These are phyloP conservation scores for Dromaius novaehollandiae DNA, from an alignment of 2,113 vertebrate genomes.

Conservation along the genomic window DNA sequence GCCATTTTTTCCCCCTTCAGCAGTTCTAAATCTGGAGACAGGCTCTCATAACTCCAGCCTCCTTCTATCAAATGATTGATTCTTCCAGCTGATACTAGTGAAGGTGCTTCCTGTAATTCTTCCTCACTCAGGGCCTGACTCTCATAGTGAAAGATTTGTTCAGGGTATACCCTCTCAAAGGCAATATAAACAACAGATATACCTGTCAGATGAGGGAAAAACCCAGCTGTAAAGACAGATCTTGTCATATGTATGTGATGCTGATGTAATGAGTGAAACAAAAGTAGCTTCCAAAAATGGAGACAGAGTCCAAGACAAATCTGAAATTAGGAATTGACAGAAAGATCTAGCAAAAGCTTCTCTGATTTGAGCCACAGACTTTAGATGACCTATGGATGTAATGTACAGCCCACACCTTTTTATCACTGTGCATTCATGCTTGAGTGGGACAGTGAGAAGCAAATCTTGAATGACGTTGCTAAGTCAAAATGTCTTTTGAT, in stretches of 20 bases:
- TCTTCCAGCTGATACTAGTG: not conserved
- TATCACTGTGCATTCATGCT: too few relatives aligned
- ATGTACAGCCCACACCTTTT: not conserved
- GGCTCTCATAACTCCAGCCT: not conserved
- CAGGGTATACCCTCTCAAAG: not conserved
- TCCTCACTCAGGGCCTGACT: not conserved
- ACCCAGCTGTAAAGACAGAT: not conserved
- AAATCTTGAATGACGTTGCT: not conserved
- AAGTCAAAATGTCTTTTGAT: not conserved
- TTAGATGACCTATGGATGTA: not conserved
- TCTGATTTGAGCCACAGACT: not conserved
- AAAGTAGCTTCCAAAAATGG: not conserved
- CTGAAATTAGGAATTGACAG: not conserved
- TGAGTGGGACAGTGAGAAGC: not conserved
- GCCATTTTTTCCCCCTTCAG: not conserved
- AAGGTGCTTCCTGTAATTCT: not conserved
- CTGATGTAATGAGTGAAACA: not conserved
- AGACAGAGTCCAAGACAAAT: not conserved
- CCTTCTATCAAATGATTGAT: not conserved
- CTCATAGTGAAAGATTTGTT: not conserved
- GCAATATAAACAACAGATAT: not conserved
- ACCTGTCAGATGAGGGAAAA: not conserved
- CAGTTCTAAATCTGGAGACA: not conserved
- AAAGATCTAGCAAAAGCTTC: not conserved
- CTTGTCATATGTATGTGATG: accelerated